These are phyloP conservation scores for Phyllostomus hastatus DNA, from an alignment of 2,113 vertebrate genomes.

Conservation along the genomic window DNA sequence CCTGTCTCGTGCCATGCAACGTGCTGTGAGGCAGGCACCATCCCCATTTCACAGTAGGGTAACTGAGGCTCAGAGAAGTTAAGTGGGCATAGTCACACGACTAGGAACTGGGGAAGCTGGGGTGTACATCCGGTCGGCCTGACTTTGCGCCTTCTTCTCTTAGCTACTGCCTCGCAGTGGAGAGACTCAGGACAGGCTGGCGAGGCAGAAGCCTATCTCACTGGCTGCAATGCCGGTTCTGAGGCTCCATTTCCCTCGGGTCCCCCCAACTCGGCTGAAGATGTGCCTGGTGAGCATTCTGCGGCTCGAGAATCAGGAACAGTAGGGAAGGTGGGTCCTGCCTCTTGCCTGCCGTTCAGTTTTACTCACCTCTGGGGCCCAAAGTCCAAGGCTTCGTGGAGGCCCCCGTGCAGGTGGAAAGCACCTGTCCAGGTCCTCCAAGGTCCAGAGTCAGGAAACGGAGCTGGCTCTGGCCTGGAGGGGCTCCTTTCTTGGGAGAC, in stretches of 20 bases:
- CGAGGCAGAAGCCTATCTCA: too few relatives aligned
- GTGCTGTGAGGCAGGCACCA: background rate
- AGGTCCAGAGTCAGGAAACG: background rate
- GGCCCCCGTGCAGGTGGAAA: too few relatives aligned
- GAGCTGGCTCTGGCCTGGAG: background rate
- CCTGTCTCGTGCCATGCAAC: background rate
- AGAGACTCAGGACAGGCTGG: accelerated
- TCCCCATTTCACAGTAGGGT: background rate
- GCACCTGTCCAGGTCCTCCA: background rate
- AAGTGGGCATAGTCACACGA: accelerated
- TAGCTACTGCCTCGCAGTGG: accelerated
- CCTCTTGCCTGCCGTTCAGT: background rate
- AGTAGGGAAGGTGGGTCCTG: background rate
- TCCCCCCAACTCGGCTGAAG: too few relatives aligned
- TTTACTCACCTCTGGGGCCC: background rate
- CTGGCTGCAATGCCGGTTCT: background rate
- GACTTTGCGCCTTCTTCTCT: background rate
- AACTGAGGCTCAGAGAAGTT: background rate
- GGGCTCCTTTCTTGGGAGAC: background rate
- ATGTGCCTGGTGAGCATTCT: background rate
- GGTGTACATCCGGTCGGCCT: accelerated
- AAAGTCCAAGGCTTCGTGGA: background rate
- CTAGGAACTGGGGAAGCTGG: background rate
- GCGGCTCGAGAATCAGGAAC: background rate
- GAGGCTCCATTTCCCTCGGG: background rate